Conservation (phyloP, 2,797 vertebrate species). For the Spinus pinus region DNA sequence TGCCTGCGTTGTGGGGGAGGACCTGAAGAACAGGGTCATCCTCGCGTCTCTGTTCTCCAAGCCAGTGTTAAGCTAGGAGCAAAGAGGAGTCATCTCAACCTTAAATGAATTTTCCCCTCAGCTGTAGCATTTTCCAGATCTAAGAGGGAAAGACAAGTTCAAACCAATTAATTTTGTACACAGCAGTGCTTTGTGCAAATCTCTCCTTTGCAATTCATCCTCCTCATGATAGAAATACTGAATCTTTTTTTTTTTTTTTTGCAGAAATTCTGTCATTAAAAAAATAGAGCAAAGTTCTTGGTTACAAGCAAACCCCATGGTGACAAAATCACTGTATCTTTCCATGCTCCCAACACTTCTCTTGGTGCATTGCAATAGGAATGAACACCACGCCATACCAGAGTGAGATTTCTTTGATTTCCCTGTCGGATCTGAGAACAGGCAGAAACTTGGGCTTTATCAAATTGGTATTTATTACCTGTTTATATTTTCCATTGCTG, state of each 20-base stretch:
- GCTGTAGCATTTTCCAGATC: not conserved
- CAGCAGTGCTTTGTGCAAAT: not conserved
- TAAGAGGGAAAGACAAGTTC: not conserved
- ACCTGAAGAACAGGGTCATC: not conserved
- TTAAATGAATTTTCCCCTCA: not conserved
- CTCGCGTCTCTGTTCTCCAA: not conserved
- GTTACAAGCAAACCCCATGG: not conserved
- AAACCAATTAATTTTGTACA: not conserved
- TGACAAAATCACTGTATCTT: not conserved
- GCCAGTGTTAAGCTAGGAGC: not conserved
- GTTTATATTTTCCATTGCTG: not conserved
- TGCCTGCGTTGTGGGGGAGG: not conserved
- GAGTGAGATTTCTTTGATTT: not conserved
- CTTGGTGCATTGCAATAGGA: not conserved
- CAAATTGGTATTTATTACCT: not conserved
- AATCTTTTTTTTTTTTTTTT: not conserved
- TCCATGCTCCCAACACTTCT: not conserved
- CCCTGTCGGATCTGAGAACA: not conserved
- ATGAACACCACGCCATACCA: rapidly evolving
- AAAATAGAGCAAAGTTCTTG: not conserved
- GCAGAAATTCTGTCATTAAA: not conserved
- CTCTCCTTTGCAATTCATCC: not conserved
- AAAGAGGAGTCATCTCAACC: not conserved
- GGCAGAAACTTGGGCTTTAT: not conserved
- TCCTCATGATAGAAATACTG: not conserved